Percentiles rank a stretch among this genome's conserved stretches.
These are phyloP conservation scores for Cistogaster globosa DNA, from an alignment of 2,888 invertebrate genomes.

Conservation along the genomic window DNA sequence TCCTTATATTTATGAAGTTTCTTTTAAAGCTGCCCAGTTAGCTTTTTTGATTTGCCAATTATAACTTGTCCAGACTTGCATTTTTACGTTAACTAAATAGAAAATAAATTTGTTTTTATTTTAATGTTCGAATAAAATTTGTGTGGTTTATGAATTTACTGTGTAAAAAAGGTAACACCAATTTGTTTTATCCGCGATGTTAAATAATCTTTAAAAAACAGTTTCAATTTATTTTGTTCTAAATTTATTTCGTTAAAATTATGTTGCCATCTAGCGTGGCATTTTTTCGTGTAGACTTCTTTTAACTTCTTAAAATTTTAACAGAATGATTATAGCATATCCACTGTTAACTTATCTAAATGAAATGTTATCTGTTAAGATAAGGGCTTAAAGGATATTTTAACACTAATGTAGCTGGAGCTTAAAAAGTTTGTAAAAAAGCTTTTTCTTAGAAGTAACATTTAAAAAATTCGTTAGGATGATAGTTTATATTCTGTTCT, in stretches of 20 bases:
- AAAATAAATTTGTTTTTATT: conserved; percentile 47
- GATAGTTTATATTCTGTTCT: no score
- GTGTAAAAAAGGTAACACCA: background rate
- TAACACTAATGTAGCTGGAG: background rate
- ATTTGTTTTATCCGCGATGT: no score
- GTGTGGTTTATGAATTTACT: background rate
- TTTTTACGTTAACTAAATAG: conserved; percentile 53
- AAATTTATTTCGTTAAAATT: background rate
- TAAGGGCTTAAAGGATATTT: conserved; percentile 11
- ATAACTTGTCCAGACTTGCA: conserved; percentile 53
- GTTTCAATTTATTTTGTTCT: no score
- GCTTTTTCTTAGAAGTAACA: background rate
- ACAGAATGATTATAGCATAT: background rate
- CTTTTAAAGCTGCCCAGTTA: no score
- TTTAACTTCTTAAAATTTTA: background rate
- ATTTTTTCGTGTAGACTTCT: background rate
- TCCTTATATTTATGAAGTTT: background rate
- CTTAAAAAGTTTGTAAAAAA: background rate
- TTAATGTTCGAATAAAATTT: conserved; percentile 5
- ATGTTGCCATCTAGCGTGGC: conserved; percentile 1
- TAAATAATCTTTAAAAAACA: no score
- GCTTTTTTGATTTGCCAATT: conserved; percentile 29
- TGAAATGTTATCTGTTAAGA: background rate
- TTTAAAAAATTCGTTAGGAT: background rate
- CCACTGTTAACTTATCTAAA: background rate